phyloP scores from a whole-genome alignment of 2,113 vertebrate genomes.

The Leptobrachium leishanense region DNA sequence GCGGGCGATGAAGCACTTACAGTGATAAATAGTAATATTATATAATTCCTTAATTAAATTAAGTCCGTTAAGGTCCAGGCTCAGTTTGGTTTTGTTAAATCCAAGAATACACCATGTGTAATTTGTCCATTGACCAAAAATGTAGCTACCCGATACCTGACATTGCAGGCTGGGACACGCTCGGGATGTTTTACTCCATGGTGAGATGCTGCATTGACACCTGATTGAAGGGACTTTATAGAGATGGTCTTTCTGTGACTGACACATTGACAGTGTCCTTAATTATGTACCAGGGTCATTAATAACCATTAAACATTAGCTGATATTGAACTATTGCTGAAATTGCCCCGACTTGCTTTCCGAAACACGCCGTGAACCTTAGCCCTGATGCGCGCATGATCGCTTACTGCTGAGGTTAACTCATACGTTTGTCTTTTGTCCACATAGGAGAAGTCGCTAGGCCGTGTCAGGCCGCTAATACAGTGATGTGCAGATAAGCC shows the following conservation, averaged over 20 bases:
- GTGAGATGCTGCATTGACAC: conserved; percentile 9
- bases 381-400: neutral
- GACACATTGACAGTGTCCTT: conserved; percentile 41
- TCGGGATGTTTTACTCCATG: neutral
- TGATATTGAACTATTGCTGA: conserved; percentile 60
- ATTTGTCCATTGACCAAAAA: neutral
- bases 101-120: no score
- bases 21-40: no score
- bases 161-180: conserved; percentile 30
- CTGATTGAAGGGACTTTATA: conserved; percentile 3
- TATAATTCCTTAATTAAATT: no score
- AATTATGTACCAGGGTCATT: conserved; percentile 42
- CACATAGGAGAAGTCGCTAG: no score
- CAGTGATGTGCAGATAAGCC: no score
- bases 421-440: no score
- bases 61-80: no score
- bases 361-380: neutral
- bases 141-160: neutral
- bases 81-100: no score
- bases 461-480: no score
- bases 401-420: no score
- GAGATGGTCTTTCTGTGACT: conserved; percentile 12
- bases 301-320: conserved; percentile 52
- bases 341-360: conserved; percentile 51
- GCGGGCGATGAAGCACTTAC: no score